Evolutionary conservation across 1,140 invertebrate species (phyloP).

Genomic region (Bombus balteatus): DNA sequence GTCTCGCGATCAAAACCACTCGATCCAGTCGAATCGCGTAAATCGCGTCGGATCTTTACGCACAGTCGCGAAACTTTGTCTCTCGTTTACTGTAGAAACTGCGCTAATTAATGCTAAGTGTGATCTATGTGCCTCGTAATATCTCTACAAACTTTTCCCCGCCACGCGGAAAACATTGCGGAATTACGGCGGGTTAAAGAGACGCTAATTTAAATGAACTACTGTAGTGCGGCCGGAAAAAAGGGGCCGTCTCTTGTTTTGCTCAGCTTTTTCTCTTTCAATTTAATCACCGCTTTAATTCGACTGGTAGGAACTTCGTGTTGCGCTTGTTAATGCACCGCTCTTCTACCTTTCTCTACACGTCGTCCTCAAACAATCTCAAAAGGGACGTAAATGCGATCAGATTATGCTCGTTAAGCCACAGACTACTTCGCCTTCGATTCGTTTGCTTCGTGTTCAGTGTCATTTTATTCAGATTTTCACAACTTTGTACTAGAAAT

Average conservation of each 20-base stretch:
- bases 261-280: constrained; percentile 27
- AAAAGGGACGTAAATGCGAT: constrained; percentile 9
- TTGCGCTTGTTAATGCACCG: constrained; percentile 34
- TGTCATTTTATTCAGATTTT: neutral
- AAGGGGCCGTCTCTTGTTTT: constrained; percentile 14
- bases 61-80: constrained; percentile 15
- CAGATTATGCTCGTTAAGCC: neutral
- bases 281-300: constrained; percentile 54
- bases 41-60: neutral
- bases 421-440: neutral
- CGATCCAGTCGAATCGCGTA: neutral
- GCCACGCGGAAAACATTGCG: constrained; percentile 48
- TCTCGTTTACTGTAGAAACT: neutral
- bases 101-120: constrained; percentile 49
- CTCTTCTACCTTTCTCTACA: neutral
- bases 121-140: constrained; percentile 46
- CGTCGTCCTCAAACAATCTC: neutral
- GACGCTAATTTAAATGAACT: constrained; percentile 56
- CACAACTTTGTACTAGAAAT: too few species aligned
- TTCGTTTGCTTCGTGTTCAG: neutral
- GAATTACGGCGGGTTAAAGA: constrained; percentile 51
- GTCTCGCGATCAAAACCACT: neutral
- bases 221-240: constrained; percentile 36
- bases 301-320: constrained; percentile 30
- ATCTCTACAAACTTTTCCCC: constrained; percentile 30